These are phyloP conservation scores for Coendou prehensilis DNA, from an alignment of 2,797 vertebrate genomes.

Conservation along the genomic window DNA sequence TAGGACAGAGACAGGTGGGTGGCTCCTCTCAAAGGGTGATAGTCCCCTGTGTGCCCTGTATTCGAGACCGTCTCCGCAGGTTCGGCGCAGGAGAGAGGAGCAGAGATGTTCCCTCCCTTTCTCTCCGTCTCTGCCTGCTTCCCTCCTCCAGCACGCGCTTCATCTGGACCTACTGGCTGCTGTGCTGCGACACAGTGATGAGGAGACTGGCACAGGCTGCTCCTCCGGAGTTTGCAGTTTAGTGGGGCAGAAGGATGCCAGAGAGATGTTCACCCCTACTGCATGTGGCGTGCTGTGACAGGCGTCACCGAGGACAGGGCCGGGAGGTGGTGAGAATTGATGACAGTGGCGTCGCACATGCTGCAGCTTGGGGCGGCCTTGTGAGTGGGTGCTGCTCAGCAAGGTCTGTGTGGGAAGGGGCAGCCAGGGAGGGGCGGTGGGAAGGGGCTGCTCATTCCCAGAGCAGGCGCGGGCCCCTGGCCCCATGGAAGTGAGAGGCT, in stretches of 20 bases:
- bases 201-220: not conserved
- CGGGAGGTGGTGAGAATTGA: accelerated
- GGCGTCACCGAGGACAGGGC: too few species aligned
- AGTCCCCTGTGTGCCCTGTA: too few species aligned
- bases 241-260: not conserved
- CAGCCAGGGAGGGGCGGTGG: not conserved
- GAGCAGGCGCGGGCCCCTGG: not conserved
- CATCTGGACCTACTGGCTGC: not conserved
- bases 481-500: not conserved
- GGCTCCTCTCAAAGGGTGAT: not conserved
- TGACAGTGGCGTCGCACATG: accelerated
- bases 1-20: not conserved
- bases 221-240: not conserved
- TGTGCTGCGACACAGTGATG: not conserved
- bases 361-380: not conserved
- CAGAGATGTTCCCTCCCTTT: not conserved
- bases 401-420: not conserved
- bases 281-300: accelerated
- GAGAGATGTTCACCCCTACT: not conserved
- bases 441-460: not conserved
- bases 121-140: not conserved
- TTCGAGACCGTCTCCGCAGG: accelerated
- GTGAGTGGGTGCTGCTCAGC: too few species aligned
- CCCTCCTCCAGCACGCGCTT: too few species aligned
- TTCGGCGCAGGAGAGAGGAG: too few species aligned